Base-by-base conservation (phyloP, 2,113 vertebrate genomes). In the Gadus chalcogrammus region DNA sequence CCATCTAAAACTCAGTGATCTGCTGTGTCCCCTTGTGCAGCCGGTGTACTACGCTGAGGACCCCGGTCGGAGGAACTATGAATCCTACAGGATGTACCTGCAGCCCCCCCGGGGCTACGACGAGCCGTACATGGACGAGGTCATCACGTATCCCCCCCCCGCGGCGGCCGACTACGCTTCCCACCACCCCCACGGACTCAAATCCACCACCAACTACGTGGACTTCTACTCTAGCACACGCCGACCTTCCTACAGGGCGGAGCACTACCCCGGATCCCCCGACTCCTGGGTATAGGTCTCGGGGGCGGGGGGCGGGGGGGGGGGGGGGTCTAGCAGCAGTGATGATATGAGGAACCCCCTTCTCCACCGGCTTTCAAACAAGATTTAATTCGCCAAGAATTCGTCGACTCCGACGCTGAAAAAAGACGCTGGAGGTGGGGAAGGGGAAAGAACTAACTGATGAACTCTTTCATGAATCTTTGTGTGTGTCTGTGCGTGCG, bases 161-260 rank as follows among this genome's bases (percentile, higher is more conserved):
- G 17, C 94, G 65, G n/a, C 94, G 35, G 74, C 93, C 28, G 95
- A 98, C 88, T 98, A 97, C 83, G 80, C 92, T 22, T 83, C 94
- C 35, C 94, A 93, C 70, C 42, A 48, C 42, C 9, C 42, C 42
- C 93, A 95, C 9, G 94, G 94, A 93, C 94, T 98, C 79, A 98
- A 97, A 91, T 93, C 97, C 52, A 89, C 92, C 84, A 94, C 95
- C 77, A 98, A 98, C 87, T 98, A 98, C 0, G 95, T 98, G 89
- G 96, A 99, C 94, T 98, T 98, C 91, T 98, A 98, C 86, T 95
- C 97, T 61, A 95, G 95, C 87, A 94, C 95, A 76, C 93, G 93
- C 82, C 94, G 95, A 87, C 94, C 96, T 83, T 95, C 95, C 20
- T 98, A 95, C 75, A 90, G 95, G 91, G 92, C 95, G 60, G 96